Evolutionary conservation across 2,113 vertebrate genomes (phyloP).

Genomic region (Esox niger): DNA sequence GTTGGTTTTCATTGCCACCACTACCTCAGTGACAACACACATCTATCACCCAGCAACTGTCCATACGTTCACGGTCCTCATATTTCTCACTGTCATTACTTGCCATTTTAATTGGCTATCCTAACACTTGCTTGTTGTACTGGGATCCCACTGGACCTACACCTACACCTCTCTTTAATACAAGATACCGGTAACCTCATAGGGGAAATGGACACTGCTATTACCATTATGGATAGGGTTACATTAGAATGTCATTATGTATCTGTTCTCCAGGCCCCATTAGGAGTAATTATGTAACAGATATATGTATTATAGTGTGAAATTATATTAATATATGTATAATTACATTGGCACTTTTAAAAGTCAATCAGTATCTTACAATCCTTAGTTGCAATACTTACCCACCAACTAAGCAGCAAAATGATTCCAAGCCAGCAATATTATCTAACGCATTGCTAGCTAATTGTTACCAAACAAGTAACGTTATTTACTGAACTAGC

Average conservation of each 20-base stretch:
- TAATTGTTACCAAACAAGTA: too few relatives aligned
- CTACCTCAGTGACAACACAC: constrained; percentile 17
- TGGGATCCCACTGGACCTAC: background rate
- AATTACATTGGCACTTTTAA: background rate
- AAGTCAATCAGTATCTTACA: too few relatives aligned
- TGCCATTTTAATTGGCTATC: constrained; percentile 50
- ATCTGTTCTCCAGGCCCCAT: background rate
- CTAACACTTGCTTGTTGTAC: constrained; percentile 32
- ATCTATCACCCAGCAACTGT: constrained; percentile 57
- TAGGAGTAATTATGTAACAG: background rate
- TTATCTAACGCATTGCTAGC: too few relatives aligned
- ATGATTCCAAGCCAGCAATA: too few relatives aligned
- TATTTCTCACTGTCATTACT: constrained; percentile 51
- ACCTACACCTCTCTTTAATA: background rate
- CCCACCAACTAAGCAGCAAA: too few relatives aligned
- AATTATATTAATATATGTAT: background rate
- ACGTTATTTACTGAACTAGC: too few relatives aligned
- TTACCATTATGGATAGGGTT: background rate
- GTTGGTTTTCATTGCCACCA: background rate
- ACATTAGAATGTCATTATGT: background rate
- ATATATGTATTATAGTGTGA: background rate
- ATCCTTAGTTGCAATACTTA: too few relatives aligned
- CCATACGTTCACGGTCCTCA: constrained; percentile 32
- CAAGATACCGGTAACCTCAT: background rate
- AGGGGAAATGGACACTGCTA: background rate